Evolutionary conservation across 1,140 invertebrate species (phyloP).

Genomic region (Brachystomella parvula): DNA sequence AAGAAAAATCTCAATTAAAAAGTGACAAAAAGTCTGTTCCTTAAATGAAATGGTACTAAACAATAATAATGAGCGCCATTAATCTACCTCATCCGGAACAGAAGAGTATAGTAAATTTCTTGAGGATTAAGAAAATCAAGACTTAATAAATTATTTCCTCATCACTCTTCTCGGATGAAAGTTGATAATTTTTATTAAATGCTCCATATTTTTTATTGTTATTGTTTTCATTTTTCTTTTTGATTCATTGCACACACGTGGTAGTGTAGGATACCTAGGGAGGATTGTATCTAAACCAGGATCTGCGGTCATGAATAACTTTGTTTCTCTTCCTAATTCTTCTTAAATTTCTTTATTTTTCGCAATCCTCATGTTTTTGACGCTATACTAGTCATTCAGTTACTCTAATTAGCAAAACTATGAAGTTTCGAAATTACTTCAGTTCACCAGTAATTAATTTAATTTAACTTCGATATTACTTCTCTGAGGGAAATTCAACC

Average conservation of each 20-base stretch:
- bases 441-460: no score
- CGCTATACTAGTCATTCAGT: background rate
- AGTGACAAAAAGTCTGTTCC: background rate
- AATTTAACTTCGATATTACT: no score
- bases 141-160: background rate
- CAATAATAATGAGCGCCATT: background rate
- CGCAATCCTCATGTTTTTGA: background rate
- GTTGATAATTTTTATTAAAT: background rate
- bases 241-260: background rate
- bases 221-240: background rate
- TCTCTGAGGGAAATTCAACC: no score
- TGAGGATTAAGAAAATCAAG: background rate
- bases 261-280: background rate
- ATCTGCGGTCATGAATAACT: background rate
- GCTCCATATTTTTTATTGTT: background rate
- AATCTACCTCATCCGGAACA: no score
- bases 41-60: background rate
- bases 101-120: no score
- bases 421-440: no score
- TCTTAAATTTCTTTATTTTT: background rate
- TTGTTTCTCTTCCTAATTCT: background rate
- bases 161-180: background rate
- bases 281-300: background rate
- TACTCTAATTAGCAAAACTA: conserved; percentile 1
- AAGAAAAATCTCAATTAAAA: no score